Conservation (phyloP, 2,113 vertebrate species). For the Eurypyga helias region DNA sequence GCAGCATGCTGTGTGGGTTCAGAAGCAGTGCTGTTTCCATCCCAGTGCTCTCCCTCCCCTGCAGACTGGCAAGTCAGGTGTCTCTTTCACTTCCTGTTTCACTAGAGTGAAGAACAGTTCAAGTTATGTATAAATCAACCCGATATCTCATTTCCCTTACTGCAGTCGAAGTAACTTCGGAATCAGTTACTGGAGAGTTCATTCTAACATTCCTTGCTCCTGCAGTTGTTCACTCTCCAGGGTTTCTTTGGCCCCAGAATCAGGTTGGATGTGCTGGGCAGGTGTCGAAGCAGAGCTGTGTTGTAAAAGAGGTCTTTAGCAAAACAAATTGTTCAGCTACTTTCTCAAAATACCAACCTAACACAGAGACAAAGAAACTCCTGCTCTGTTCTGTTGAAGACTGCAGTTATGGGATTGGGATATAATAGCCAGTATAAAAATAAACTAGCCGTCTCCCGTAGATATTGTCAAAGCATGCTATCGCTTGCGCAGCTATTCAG, state of each 20-base stretch:
- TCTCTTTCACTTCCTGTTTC: background rate
- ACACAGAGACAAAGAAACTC: background rate
- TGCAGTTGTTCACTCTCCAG: rapidly evolving
- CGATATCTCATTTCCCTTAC: background rate
- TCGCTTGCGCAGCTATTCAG: background rate
- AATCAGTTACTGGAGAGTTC: background rate
- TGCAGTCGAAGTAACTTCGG: background rate
- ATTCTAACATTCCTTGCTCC: background rate
- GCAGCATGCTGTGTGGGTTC: rapidly evolving
- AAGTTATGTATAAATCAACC: background rate
- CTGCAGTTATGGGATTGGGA: background rate
- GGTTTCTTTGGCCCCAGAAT: background rate
- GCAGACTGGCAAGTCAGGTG: rapidly evolving
- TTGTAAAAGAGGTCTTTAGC: background rate
- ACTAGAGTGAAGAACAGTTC: background rate
- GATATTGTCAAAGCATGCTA: background rate
- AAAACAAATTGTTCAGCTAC: background rate
- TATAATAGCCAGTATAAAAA: background rate
- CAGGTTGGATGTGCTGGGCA: background rate
- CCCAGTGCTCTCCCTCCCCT: background rate
- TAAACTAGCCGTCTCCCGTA: background rate
- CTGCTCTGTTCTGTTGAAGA: background rate
- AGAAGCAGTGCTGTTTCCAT: rapidly evolving
- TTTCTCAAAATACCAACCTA: background rate
- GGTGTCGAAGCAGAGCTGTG: background rate